Base-by-base conservation (phyloP, 2,113 vertebrate genomes). In the Takifugu bimaculatus region DNA sequence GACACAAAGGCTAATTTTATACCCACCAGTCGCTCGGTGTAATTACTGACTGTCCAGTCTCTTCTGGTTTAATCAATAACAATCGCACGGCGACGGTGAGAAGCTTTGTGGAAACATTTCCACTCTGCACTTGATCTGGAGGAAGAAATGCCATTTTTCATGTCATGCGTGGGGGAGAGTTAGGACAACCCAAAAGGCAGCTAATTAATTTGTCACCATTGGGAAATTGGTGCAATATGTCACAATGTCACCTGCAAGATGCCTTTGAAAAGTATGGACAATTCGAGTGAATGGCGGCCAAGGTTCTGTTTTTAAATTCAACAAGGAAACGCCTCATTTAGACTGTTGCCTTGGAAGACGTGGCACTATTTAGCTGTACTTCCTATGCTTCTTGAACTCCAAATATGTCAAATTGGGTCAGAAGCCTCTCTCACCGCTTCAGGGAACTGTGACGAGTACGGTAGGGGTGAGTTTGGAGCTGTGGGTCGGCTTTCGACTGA, bases 1-100 rank as follows among this genome's bases (percentile, higher is more conserved):
- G 86, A 87, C 89, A 82, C 68, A 68, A 80, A 88, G 81, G 85
- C 89, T 91, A 90, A 91, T 90, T 91, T 91, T 90, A 91, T 87
- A 90, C 88, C 87, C 85, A 82, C 79, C 80, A 86, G 85, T 89
- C 85, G 72, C 86, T 90, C 85, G 53, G 62, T 91, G 88, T 89
- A 90, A 91, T 90, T 90, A 91, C 86, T 83, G 75, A 85, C 85
- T 88, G 89, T 88, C 85, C 87, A 81, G 81, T 78, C 60, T 78
- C 75, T 68, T 81, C 77, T 68, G 56, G 77, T 63, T 84, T 80
- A 78, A 90, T 89, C 88, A 85, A 89, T 90, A 91, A 88, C 60
- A 80, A 78, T 65, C 64, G 52, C 64, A 71, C 74, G 20, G 51
- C 72, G 74, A 83, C 61, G 67, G 74, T 63, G 47, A 50, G 60